A percentile compares a stretch with the other conserved stretches of the same genome.
Evolutionary conservation across 2,113 vertebrate genomes (phyloP).

Genomic region (Lates calcarifer): DNA sequence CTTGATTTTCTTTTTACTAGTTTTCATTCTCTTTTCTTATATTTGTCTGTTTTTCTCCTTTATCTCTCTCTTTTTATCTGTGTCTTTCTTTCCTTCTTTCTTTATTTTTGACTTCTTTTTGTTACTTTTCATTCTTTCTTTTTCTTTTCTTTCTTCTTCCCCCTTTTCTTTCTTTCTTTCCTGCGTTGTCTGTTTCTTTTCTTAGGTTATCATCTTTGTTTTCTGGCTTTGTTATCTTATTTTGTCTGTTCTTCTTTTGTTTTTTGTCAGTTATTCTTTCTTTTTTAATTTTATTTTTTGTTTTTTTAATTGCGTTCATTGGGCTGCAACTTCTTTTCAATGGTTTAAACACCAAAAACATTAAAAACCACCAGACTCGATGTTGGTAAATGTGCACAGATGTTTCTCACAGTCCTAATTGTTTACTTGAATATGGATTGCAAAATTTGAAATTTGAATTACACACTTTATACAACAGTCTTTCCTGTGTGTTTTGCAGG

Average conservation of each 20-base stretch:
- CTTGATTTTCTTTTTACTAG: too few species aligned
- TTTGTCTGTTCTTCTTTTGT: rapidly evolving
- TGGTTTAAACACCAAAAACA: neutral
- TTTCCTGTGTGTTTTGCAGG: conserved; percentile 79
- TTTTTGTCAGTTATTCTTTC: neutral
- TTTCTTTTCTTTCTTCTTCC: too few species aligned
- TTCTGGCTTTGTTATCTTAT: too few species aligned
- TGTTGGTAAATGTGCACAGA: neutral
- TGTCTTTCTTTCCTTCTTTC: neutral
- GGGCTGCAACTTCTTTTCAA: too few species aligned
- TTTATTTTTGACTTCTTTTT: neutral
- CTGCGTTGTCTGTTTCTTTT: too few species aligned
- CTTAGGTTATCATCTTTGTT: too few species aligned
- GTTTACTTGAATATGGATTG: neutral
- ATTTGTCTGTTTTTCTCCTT: neutral
- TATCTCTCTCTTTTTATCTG: neutral
- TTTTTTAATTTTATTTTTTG: too few species aligned
- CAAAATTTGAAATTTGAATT: neutral
- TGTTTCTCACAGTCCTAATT: neutral
- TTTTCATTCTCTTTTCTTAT: too few species aligned
- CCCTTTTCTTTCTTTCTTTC: too few species aligned
- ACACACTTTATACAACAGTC: neutral
- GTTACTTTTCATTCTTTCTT: too few species aligned
- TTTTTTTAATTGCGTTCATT: too few species aligned
- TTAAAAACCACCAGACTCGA: neutral